Percentiles rank a stretch among this genome's conserved stretches.
phyloP scores from a whole-genome alignment of 1,140 invertebrate species.

The Pygmarrhopalites habei region DNA sequence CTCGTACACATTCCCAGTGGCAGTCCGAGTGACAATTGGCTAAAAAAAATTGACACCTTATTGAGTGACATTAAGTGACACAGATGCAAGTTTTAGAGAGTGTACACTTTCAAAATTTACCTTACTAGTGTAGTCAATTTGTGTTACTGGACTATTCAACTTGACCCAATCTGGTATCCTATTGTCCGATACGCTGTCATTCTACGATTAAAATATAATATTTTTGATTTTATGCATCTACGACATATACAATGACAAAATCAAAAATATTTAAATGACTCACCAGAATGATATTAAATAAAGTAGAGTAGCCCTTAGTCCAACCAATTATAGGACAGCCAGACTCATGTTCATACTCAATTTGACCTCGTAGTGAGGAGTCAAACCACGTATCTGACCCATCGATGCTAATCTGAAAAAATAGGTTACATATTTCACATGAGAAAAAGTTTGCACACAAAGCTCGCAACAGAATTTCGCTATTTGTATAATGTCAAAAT shows the following conservation, averaged over 20 bases:
- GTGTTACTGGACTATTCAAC: not conserved
- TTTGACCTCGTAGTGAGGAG: constrained; percentile 36
- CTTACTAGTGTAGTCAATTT: constrained; percentile 1
- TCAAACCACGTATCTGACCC: constrained; percentile 40
- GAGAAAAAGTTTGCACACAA: not conserved
- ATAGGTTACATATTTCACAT: not conserved
- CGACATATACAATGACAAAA: not conserved
- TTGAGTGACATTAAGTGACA: not conserved
- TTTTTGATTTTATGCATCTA: not conserved
- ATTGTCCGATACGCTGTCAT: not conserved
- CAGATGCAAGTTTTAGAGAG: not conserved
- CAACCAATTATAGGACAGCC: constrained; percentile 40
- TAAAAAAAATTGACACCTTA: not conserved
- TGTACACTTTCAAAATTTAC: not conserved
- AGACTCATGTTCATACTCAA: constrained; percentile 38
- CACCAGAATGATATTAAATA: constrained; percentile 32
- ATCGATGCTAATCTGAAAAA: constrained; percentile 38
- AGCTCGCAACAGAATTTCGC: not conserved
- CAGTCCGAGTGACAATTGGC: not conserved
- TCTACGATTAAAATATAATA: constrained; percentile 1
- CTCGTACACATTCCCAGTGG: constrained; percentile 47
- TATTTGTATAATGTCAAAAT: not conserved
- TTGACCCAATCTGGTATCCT: constrained; percentile 23
- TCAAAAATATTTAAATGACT: not conserved
- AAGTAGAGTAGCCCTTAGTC: constrained; percentile 28